Percentiles rank a stretch among this genome's conserved stretches.
Conservation (phyloP, 2,888 invertebrate genomes). For the Xanthorhoe spadicearia region DNA sequence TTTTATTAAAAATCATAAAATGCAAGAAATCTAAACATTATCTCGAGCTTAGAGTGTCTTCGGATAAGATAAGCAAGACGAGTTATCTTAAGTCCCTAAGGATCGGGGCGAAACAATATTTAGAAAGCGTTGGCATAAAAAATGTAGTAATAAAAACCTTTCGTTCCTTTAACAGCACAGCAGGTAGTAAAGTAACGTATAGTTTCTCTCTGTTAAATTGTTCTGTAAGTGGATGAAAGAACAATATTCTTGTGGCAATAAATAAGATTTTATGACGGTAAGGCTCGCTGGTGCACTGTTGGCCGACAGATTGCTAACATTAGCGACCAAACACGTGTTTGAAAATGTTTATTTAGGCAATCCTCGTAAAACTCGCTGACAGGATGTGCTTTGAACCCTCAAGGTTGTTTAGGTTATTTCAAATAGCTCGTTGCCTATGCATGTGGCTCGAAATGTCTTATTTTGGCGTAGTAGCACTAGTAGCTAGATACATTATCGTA, state of each 20-base stretch:
- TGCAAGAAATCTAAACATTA: slow-evolving; percentile 55
- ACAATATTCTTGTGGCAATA: slow-evolving; percentile 69
- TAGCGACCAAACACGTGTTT: slow-evolving; percentile 73
- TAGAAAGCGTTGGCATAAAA: slow-evolving; percentile 66
- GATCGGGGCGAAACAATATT: slow-evolving; percentile 64
- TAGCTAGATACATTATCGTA: neutral
- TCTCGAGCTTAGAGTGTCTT: slow-evolving; percentile 61
- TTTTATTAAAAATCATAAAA: slow-evolving; percentile 46
- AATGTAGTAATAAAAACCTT: slow-evolving; percentile 63
- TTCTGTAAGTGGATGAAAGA: slow-evolving; percentile 64
- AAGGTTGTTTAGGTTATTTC: slow-evolving; percentile 75
- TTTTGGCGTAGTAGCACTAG: slow-evolving; percentile 19
- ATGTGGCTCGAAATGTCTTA: slow-evolving; percentile 28
- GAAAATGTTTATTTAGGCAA: slow-evolving; percentile 80
- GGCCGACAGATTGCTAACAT: slow-evolving; percentile 59
- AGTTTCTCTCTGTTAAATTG: slow-evolving; percentile 57
- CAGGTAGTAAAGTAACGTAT: slow-evolving; percentile 66
- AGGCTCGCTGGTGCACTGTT: slow-evolving; percentile 54
- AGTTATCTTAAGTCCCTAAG: slow-evolving; percentile 68
- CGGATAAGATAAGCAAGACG: slow-evolving; percentile 72
- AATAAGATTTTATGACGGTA: slow-evolving; percentile 65
- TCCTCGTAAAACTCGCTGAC: slow-evolving; percentile 76
- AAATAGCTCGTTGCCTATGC: slow-evolving; percentile 49
- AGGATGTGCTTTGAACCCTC: slow-evolving; percentile 81
- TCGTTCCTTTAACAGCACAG: slow-evolving; percentile 61